Evolutionary conservation across 2,113 vertebrate genomes (phyloP).

Genomic region (Pterocles burchelli): DNA sequence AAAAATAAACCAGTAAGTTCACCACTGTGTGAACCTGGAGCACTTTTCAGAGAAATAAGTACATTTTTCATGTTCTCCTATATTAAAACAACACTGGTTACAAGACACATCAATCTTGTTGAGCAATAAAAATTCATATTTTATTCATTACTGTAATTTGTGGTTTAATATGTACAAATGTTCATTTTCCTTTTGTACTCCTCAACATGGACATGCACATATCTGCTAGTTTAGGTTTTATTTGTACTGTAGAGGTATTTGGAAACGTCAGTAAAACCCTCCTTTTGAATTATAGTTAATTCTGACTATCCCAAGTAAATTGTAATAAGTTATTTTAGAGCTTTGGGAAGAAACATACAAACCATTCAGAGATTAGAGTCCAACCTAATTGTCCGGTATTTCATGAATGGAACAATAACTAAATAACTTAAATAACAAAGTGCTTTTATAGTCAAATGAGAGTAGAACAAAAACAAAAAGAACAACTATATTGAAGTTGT

Average conservation of each 20-base stretch:
- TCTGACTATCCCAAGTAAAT: neutral
- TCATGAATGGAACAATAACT: neutral
- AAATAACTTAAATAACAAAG: neutral
- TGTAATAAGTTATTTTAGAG: neutral
- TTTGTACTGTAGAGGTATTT: neutral
- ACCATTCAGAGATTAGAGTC: neutral
- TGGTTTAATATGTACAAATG: neutral
- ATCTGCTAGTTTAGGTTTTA: neutral
- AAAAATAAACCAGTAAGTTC: neutral
- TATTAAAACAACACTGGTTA: neutral
- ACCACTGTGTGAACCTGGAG: neutral
- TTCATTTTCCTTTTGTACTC: neutral
- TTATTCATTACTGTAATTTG: neutral
- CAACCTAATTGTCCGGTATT: neutral
- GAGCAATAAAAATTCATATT: neutral
- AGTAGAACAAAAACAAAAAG: neutral
- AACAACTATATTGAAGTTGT: neutral
- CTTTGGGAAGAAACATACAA: neutral
- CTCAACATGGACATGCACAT: neutral
- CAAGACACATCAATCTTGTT: neutral
- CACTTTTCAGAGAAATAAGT: neutral
- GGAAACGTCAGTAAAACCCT: neutral
- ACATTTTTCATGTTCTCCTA: neutral
- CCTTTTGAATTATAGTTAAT: slow-evolving; percentile 18
- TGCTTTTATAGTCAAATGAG: neutral